Base-by-base conservation (phyloP, 2,888 invertebrate species). In the Helleia helle region DNA sequence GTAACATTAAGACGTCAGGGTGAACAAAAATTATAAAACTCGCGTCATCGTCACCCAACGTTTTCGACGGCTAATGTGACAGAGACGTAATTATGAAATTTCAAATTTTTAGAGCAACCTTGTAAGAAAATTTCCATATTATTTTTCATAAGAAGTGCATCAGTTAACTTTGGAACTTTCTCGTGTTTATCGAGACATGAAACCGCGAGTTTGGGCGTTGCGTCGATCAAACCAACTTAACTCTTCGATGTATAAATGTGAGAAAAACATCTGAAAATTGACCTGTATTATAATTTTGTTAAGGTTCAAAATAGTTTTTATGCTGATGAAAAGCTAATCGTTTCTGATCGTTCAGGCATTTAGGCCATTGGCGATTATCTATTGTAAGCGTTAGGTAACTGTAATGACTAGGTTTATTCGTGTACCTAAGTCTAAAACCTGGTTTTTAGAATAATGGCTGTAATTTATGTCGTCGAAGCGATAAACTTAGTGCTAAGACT, bases 321-420 rank as follows among this genome's bases (percentile, higher is more conserved):
- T 22, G 5, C 22, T 5, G 2, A 22, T 22, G 22, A 22, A 22
- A 22, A 9, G 24, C 36, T 36, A 22, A 36, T 24, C 36, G 36
- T 22, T 18, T 12, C 9, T 22, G 36, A 8, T 18, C 36, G 43
- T 47, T 46, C 46, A 42, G 40, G 42, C 48, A 46, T 51, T 48
- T 49, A 48, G 55, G 56, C 43, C 57, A 51, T 50, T 50, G 50
- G 43, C 43, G 47, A 52, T 49, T 48, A 49, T 47, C 53, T 46
- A 54, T 58, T 56, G 59, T 54, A 43, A 28, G 41, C 43, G 42
- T 43, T 50, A 50, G 49, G 51, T 47, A 50, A 52, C 39, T 45
- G 36, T 53, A 50, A 53, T 54, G 48, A 36, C 41, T 40, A 34
- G 44, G 41, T 48, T 42, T 46, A 48, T 50, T 22, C 22, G 22